These are phyloP conservation scores for Actinernus sp. DNA, from an alignment of 92 coral and sea anemone species.

Conservation along the genomic window DNA sequence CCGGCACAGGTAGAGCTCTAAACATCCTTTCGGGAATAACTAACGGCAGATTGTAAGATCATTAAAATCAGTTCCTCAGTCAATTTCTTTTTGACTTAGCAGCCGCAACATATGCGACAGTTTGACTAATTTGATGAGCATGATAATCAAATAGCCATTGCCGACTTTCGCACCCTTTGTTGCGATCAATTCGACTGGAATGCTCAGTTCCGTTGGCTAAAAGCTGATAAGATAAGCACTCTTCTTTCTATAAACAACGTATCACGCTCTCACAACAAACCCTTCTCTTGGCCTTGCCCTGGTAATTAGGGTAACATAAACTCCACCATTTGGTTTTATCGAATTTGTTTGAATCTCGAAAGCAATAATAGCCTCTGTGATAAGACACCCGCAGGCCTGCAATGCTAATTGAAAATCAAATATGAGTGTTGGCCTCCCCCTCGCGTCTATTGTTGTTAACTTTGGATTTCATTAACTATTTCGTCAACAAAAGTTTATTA, in stretches of 20 bases:
- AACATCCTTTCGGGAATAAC: not conserved
- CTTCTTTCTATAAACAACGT: slow-evolving; percentile 20
- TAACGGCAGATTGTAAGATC: slow-evolving; percentile 30
- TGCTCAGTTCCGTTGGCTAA: slow-evolving; percentile 18
- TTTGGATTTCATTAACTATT: not conserved
- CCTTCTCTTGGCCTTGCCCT: not conserved
- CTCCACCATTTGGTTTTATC: no score
- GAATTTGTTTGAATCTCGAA: no score
- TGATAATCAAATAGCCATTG: slow-evolving; percentile 19
- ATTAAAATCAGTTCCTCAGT: slow-evolving; percentile 18
- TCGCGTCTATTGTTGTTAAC: not conserved
- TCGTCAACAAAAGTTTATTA: slow-evolving; percentile 1
- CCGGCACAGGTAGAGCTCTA: not conserved
- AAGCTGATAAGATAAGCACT: slow-evolving; percentile 20
- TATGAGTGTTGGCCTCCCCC: not conserved
- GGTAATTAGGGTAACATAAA: not conserved
- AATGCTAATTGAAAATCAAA: not conserved
- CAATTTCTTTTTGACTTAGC: slow-evolving; percentile 28
- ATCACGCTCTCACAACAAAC: slow-evolving; percentile 7
- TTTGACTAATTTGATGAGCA: slow-evolving; percentile 22
- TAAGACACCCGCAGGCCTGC: no score
- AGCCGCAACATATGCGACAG: slow-evolving; percentile 28
- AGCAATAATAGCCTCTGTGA: no score
- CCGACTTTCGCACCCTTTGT: not conserved
- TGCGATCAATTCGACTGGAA: slow-evolving; percentile 5